Percentiles rank a stretch among this genome's conserved stretches.
phyloP scores from a whole-genome alignment of 2,888 invertebrate species.

The Aquatica leii region DNA sequence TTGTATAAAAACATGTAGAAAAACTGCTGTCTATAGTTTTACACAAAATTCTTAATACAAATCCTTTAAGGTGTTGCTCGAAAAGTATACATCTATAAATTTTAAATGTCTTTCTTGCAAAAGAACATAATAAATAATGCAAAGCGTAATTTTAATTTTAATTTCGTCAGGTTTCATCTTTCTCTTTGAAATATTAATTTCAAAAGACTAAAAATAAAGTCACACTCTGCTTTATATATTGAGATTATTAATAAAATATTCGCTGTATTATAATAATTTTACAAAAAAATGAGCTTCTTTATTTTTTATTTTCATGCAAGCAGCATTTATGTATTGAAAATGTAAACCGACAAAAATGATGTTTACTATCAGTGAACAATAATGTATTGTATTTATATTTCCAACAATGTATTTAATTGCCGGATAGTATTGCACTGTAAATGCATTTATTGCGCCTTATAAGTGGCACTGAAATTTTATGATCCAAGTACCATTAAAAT shows the following conservation, averaged over 20 bases:
- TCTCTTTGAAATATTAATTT: conserved; percentile 28
- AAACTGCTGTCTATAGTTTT: too few relatives aligned
- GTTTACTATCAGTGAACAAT: too few relatives aligned
- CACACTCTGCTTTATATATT: conserved; percentile 5
- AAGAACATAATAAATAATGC: conserved; percentile 35
- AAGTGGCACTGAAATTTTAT: conserved; percentile 12
- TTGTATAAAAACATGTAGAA: too few relatives aligned
- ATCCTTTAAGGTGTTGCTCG: too few relatives aligned
- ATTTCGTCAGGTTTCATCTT: conserved; percentile 35
- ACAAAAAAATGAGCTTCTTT: conserved; percentile 6
- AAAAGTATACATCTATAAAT: conserved; percentile 18
- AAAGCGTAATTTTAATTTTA: conserved; percentile 40
- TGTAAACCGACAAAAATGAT: too few relatives aligned
- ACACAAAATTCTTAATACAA: too few relatives aligned
- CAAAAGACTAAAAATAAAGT: conserved; percentile 6
- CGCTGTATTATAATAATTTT: conserved; percentile 8
- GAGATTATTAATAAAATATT: conserved; percentile 21
- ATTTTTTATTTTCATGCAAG: background rate
- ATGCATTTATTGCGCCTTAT: conserved; percentile 15
- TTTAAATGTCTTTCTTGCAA: conserved; percentile 14
- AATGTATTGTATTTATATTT: too few relatives aligned
- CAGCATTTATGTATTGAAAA: background rate
- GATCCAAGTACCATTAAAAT: conserved; percentile 14
- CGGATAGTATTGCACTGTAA: conserved; percentile 17
- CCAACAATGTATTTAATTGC: conserved; percentile 12